Evolutionary conservation across 2,888 invertebrate species (phyloP).

Genomic region (Trilocha varians): DNA sequence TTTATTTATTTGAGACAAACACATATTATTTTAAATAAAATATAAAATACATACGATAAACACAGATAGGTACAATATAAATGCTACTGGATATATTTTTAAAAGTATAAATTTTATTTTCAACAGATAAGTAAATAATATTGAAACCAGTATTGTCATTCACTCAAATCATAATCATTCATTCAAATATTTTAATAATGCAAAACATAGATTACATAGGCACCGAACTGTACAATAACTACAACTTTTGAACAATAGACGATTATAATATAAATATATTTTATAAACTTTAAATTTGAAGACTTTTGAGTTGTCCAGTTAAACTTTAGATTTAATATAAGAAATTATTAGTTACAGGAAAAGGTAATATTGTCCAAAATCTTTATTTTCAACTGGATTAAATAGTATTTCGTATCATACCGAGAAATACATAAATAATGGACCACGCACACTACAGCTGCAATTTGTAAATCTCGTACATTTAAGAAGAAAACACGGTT

Average conservation of each 20-base stretch:
- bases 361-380: too few relatives aligned
- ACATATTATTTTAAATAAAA: too few relatives aligned
- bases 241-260: not conserved
- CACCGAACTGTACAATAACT: not conserved
- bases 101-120: not conserved
- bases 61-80: not conserved
- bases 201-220: not conserved
- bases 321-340: too few relatives aligned
- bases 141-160: not conserved
- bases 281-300: not conserved
- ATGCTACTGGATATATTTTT: not conserved
- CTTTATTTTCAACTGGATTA: too few relatives aligned
- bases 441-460: too few relatives aligned
- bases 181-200: slow-evolving; percentile 9
- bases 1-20: not conserved
- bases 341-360: too few relatives aligned
- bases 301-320: too few relatives aligned
- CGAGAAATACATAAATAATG: too few relatives aligned
- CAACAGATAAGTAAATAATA: not conserved
- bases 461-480: too few relatives aligned
- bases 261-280: too few relatives aligned
- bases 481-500: too few relatives aligned
- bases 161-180: not conserved
- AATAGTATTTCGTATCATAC: too few relatives aligned
- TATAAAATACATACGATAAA: not conserved